Percentiles rank a stretch among this genome's conserved stretches.
Evolutionary conservation across 2,797 vertebrate genomes (phyloP).

Genomic region (Phrynocephalus vlangalii): DNA sequence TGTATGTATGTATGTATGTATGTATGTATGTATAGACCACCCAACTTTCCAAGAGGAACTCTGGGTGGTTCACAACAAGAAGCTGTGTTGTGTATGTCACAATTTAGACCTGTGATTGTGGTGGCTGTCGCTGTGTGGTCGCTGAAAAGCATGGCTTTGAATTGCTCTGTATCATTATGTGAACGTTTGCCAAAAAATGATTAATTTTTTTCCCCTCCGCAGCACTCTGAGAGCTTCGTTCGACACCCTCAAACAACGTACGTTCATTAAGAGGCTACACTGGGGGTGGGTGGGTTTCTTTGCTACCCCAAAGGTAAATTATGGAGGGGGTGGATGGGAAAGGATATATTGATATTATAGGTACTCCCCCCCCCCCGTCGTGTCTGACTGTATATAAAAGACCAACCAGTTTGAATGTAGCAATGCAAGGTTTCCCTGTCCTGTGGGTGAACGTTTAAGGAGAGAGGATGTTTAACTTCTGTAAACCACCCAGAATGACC

Average conservation of each 20-base stretch:
- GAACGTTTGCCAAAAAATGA: slow-evolving; percentile 21
- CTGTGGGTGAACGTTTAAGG: too few relatives aligned
- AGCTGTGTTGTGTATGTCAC: too few relatives aligned
- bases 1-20: too few relatives aligned
- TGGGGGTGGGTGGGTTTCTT: background rate
- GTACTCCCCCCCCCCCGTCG: background rate
- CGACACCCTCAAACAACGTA: slow-evolving; percentile 91
- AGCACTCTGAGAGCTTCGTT: slow-evolving; percentile 91
- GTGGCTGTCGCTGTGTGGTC: background rate
- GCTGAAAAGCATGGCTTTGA: background rate
- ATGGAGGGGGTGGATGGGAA: too few relatives aligned
- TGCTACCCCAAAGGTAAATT: background rate
- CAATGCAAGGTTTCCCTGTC: too few relatives aligned
- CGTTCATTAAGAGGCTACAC: slow-evolving; percentile 68
- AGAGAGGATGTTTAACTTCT: too few relatives aligned
- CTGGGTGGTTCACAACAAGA: too few relatives aligned
- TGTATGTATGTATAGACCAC: too few relatives aligned
- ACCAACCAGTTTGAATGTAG: background rate
- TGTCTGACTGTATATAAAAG: background rate
- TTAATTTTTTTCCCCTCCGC: slow-evolving; percentile 47
- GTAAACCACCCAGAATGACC: too few relatives aligned
- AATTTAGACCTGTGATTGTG: background rate
- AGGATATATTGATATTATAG: background rate
- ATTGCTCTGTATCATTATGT: background rate
- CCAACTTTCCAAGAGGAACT: too few relatives aligned